Percentiles rank a stretch among this genome's conserved stretches.
These are phyloP conservation scores for Meteorus cinctellus DNA, from an alignment of 2,888 invertebrate species.

Conservation along the genomic window DNA sequence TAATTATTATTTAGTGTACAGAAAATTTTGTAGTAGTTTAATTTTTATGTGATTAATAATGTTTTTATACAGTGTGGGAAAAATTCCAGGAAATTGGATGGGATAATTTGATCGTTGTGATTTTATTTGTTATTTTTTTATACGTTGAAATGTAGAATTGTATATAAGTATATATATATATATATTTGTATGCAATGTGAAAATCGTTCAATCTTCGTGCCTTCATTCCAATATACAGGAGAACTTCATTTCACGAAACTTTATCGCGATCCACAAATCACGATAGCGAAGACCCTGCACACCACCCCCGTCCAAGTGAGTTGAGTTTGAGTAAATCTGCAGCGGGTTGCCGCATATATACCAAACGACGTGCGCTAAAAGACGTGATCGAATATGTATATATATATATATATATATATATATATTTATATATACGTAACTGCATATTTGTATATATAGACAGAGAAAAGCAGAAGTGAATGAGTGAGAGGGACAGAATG, in stretches of 20 bases:
- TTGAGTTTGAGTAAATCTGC: slow-evolving; percentile 22
- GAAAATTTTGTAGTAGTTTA: neutral
- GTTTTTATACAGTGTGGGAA: neutral
- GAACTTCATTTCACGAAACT: slow-evolving; percentile 30
- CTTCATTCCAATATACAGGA: neutral
- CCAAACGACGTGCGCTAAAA: neutral
- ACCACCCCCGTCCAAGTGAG: neutral
- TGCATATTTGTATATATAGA: neutral
- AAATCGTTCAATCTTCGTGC: neutral
- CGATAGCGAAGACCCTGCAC: neutral
- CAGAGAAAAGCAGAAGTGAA: neutral
- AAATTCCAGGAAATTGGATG: neutral
- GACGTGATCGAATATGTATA: slow-evolving; percentile 1
- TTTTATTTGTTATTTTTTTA: neutral
- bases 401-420: neutral
- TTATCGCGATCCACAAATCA: slow-evolving; percentile 35
- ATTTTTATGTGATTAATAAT: neutral
- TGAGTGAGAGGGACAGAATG: neutral
- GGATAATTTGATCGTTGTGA: neutral
- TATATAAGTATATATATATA: neutral
- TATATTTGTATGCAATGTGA: neutral
- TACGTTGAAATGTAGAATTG: too few relatives aligned
- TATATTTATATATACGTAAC: neutral
- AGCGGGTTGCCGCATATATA: slow-evolving; percentile 6
- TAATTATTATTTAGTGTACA: neutral